Evolutionary conservation across 2,888 invertebrate genomes (phyloP), one percentile per base, ranked within the genome.

Genomic region (Temnothorax rugatulus): DNA sequence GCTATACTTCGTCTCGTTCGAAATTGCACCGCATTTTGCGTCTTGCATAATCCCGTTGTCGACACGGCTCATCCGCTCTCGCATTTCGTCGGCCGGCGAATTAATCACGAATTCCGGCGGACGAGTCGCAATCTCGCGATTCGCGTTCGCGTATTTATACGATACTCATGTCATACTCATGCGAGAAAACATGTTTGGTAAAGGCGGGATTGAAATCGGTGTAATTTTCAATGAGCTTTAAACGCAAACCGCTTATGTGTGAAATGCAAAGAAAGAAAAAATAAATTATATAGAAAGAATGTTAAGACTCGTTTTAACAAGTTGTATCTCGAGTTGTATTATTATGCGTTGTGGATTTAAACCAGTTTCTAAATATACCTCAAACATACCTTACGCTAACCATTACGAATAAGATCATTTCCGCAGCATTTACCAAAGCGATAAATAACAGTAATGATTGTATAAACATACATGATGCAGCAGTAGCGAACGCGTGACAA

Each of bases 381-480:
- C 11, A n/a, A 29, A 76, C 3, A 11, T n/a, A 25, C 8, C 21
- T 47, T 59, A 34, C 15, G 15, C 8, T 59, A 69, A 79, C 59
- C 59, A 34, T 59, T 34, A 15, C 11, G 44, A 18, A 18, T 44
- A 71, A 59, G 44, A 34, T 71, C 21, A 47, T 59, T 50, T 71
- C 34, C 34, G 47, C 13, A 25, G 18, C 7, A 29, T 41, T 44
- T 50, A 59, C 18, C 47, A 44, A 41, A 59, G 71, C 47, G 34
- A 82, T 76, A 76, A 76, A 76, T 82, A 82, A 64, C 21, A 21
- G 66, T 66, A 75, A 76, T 74, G 57, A 64, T 44, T 44, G 57
- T 82, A 57, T 57, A 76, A 82, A 82, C 76, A 76, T 64, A 59
- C 75, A 76, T 47, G 66, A 15, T 15, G 63, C 63, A n/a, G 34